Base-by-base conservation (phyloP, 53 echinoderm and acorn worm species). In the Pentamera pediparva region DNA sequence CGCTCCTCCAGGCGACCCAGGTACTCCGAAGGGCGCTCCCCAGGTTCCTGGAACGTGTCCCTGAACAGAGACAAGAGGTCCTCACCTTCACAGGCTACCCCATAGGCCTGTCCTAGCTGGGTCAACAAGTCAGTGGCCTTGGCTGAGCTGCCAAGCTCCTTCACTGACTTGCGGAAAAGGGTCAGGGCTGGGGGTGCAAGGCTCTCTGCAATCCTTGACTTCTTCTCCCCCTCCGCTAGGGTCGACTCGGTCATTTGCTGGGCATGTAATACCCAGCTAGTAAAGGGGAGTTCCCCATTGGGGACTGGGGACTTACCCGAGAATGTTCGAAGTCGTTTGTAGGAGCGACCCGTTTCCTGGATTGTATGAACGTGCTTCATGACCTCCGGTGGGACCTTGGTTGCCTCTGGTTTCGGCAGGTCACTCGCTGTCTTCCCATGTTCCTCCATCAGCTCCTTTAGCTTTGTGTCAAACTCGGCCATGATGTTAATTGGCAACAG, bases 261-360 rank as follows among this genome's bases (percentile, higher is more conserved):
- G 4, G 79, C 87, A 1, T 18, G 63, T 37, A 35, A 8, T 12
- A 37, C 20, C 64, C 64, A 64, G 26, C 37, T 64, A 12, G 38
- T 24, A 27, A 64, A 63, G 4, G 63, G 38, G 3, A 63, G 63
- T 36, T 63, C 63, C 63, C 78, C 81, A 27, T 55, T 76, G 18
- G 81, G 83, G 18, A 79, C 60, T 20, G 88, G 86, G 26, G 24
- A 11, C 56, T 60, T 64, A 4, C 88, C 76, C 3, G 88, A 88
- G 47, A 88, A 88, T 4, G 52, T 58, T 37, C 83, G 37, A 5
- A 88, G 62, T 8, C 88, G 21, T 5, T 77, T n/a, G 6, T 81
- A 50, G 12, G 72, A 31, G 26, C 48, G 15, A 1, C 61, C 28
- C 32, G 13, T 20, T 2, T 61, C 38, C 15, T 61, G 17, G 62